Percentiles rank a stretch among this genome's conserved stretches.
Conservation (phyloP, 2,888 invertebrate genomes). For the Brenthis ino region DNA sequence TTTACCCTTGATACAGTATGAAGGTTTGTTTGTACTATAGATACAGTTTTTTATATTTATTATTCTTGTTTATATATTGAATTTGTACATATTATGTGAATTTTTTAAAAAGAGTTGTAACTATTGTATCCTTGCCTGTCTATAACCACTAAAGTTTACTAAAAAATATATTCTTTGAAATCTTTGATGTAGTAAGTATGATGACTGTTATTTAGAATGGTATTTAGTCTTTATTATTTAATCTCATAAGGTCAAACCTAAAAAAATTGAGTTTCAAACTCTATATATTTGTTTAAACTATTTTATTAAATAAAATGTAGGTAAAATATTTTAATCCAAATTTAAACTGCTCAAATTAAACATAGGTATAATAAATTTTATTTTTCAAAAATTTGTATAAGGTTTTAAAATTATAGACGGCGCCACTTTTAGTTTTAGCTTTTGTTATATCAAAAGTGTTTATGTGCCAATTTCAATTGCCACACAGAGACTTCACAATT, state of each 20-base stretch:
- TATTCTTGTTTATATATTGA: too few species aligned
- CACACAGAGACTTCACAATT: too few species aligned
- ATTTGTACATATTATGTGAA: background rate
- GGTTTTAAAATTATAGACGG: too few species aligned
- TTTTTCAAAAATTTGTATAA: too few species aligned
- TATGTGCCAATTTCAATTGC: too few species aligned
- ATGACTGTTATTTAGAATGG: background rate
- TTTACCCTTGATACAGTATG: too few species aligned
- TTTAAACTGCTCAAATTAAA: background rate
- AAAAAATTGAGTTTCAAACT: slow-evolving; percentile 3
- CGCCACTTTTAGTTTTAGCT: too few species aligned
- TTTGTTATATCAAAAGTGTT: too few species aligned
- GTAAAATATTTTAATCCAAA: background rate
- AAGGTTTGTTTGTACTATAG: too few species aligned
- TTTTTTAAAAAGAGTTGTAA: background rate
- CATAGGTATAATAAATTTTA: too few species aligned
- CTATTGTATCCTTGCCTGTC: background rate
- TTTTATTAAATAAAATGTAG: slow-evolving; percentile 1
- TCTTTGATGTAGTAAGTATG: background rate
- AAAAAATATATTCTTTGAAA: too few species aligned
- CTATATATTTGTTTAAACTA: background rate
- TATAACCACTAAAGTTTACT: background rate
- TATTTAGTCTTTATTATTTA: slow-evolving; percentile 1
- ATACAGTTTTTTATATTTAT: too few species aligned
- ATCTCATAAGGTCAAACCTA: slow-evolving; percentile 10